A percentile compares a stretch with the other conserved stretches of the same genome.
phyloP scores from a whole-genome alignment of 2,113 vertebrate species.

The Rhinoderma darwinii region DNA sequence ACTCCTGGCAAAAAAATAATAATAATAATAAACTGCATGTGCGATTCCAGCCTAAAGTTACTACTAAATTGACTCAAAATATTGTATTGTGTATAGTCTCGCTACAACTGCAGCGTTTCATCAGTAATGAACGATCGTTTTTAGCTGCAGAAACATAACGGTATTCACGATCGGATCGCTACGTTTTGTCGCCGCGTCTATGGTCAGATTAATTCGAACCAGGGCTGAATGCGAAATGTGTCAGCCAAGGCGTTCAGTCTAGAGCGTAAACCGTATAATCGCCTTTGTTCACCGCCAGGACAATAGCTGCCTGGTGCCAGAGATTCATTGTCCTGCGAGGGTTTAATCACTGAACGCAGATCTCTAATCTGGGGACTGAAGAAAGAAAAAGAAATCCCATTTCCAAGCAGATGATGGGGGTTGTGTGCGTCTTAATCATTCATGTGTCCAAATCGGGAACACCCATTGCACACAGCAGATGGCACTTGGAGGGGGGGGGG shows the following conservation, averaged over 20 bases:
- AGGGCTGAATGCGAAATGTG: neutral
- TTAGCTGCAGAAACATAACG: neutral
- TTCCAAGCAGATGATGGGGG: conserved; percentile 21
- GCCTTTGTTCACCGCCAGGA: conserved; percentile 9
- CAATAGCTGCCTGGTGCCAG: conserved; percentile 17
- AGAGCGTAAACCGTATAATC: neutral
- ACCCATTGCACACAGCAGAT: conserved; percentile 47
- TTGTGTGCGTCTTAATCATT: conserved; percentile 46
- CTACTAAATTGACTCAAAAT: no score
- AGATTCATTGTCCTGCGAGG: conserved; percentile 4
- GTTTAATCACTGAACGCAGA: conserved; percentile 23
- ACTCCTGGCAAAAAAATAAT: no score
- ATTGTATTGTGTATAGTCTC: no score
- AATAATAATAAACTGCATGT: no score
- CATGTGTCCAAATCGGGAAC: conserved; percentile 23
- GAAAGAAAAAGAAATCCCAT: neutral
- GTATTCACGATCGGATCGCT: neutral
- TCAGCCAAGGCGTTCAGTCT: neutral
- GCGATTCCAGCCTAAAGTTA: no score
- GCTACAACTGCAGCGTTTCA: neutral
- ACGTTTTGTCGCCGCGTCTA: neutral
- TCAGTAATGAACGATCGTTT: neutral
- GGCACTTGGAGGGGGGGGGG: conserved; percentile 11
- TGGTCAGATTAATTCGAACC: neutral
- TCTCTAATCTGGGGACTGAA: conserved; percentile 20